phyloP scores from a whole-genome alignment of 1,140 invertebrate species.

The Pantala flavescens region DNA sequence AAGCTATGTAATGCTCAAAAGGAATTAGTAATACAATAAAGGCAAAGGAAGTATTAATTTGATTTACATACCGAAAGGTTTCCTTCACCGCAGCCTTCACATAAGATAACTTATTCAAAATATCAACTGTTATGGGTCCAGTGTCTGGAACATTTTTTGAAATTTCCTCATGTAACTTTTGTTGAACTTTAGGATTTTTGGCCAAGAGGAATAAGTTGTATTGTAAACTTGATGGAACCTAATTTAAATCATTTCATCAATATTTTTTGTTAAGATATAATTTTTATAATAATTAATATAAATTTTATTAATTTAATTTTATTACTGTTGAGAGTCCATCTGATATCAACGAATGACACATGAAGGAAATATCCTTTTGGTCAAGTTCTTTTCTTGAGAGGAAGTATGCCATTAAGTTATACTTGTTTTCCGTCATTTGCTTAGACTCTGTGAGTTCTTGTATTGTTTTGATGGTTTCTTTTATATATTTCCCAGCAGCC shows the following conservation, averaged over 20 bases:
- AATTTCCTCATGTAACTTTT: slow-evolving; percentile 39
- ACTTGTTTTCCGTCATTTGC: slow-evolving; percentile 32
- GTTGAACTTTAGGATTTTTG: slow-evolving; percentile 35
- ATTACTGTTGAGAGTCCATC: slow-evolving; percentile 44
- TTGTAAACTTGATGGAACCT: slow-evolving; percentile 27
- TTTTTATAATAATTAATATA: slow-evolving; percentile 14
- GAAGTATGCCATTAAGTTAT: slow-evolving; percentile 39
- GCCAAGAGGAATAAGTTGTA: slow-evolving; percentile 38
- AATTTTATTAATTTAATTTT: no score
- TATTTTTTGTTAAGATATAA: background rate
- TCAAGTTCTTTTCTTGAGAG: slow-evolving; percentile 35
- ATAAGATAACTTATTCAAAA: slow-evolving; percentile 35
- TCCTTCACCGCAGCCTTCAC: slow-evolving; percentile 49
- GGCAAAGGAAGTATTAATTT: no score
- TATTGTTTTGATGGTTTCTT: slow-evolving; percentile 26
- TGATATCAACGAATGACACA: slow-evolving; percentile 40
- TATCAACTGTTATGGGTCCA: slow-evolving; percentile 30
- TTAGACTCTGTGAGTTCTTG: slow-evolving; percentile 25
- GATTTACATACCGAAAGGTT: slow-evolving; percentile 37
- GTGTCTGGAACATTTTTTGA: slow-evolving; percentile 24
- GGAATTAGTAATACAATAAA: no score
- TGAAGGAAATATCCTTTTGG: slow-evolving; percentile 36
- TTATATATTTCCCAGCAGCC: slow-evolving; percentile 25
- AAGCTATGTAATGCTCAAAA: background rate
- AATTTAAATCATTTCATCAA: slow-evolving; percentile 3